These are phyloP conservation scores for Agapornis roseicollis DNA, from an alignment of 2,113 vertebrate species.

Conservation along the genomic window DNA sequence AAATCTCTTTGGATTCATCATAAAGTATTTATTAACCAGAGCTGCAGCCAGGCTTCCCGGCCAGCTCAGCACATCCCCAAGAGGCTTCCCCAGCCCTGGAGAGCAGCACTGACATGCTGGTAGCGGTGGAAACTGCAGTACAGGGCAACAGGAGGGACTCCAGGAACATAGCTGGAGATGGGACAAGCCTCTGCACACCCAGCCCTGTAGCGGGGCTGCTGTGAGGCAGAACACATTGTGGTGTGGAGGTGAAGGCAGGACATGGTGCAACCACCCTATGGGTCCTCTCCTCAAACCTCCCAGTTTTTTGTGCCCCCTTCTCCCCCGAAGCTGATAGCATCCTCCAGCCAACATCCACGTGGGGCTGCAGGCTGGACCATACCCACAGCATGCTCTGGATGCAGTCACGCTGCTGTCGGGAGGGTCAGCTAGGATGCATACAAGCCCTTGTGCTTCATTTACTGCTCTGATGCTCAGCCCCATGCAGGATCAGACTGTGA, in stretches of 20 bases:
- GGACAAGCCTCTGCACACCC: neutral
- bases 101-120: fast-evolving
- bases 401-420: neutral
- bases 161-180: fast-evolving
- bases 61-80: neutral
- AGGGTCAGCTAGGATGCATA: neutral
- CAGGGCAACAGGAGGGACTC: neutral
- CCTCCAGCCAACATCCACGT: neutral
- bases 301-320: too few relatives aligned
- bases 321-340: neutral
- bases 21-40: slow-evolving; percentile 62
- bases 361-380: fast-evolving
- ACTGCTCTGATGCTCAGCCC: neutral
- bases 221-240: neutral
- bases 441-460: neutral
- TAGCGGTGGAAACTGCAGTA: neutral
- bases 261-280: fast-evolving
- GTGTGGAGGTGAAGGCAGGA: neutral
- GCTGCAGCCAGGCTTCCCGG: neutral
- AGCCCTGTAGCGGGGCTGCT: neutral
- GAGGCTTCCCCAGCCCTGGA: neutral
- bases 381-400: neutral
- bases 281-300: neutral
- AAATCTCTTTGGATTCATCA: slow-evolving; percentile 61
- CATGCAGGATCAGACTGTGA: neutral